Evolutionary conservation across 2,113 vertebrate species (phyloP), one percentile per base, ranked within the genome.

Genomic region (Microcebus murinus): DNA sequence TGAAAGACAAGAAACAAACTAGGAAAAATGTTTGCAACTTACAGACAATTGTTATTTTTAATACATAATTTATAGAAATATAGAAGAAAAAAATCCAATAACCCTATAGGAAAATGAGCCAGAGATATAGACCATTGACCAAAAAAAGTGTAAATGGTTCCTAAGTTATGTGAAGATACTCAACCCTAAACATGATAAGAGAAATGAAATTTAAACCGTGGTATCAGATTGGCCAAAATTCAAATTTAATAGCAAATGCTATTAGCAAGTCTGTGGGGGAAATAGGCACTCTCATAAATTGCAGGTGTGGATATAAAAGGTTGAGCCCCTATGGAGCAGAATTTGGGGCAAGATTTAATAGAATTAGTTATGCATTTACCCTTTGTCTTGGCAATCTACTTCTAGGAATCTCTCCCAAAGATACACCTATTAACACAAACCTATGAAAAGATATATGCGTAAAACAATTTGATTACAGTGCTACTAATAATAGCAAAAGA

Each of bases 321-420:
- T 25, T 81, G 59, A 92, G 17, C 29, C 10, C 14, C 34, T 85
- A 11, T 55, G 31, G 68, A 87, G 71, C 20, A 9, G 25, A 81
- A 89, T 89, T 88, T 93, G 87, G 84, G 87, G 80, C 90, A 95
- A 89, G 50, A 68, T 82, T 42, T 48, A 83, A 31, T 91, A 85
- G 91, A 89, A 93, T 91, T 95, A 76, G 55, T 59, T 93, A 73
- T 83, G n/a, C 5, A 68, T 70, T 96, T 95, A 25, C 25, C 45
- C 83, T 71, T 93, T 89, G 73, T 63, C 70, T 70, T 93, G 79
- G 29, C 31, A 93, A 91, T 82, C 65, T 77, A 77, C 61, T 96
- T 96, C 39, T 77, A 93, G 87, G 29, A 93, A 91, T 91, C 42
- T 85, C 95, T 93, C 77, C 81, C 82, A 96, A 96, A 96, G 90